Evolutionary conservation across 2,113 vertebrate species (phyloP).

Genomic region (Limanda limanda): DNA sequence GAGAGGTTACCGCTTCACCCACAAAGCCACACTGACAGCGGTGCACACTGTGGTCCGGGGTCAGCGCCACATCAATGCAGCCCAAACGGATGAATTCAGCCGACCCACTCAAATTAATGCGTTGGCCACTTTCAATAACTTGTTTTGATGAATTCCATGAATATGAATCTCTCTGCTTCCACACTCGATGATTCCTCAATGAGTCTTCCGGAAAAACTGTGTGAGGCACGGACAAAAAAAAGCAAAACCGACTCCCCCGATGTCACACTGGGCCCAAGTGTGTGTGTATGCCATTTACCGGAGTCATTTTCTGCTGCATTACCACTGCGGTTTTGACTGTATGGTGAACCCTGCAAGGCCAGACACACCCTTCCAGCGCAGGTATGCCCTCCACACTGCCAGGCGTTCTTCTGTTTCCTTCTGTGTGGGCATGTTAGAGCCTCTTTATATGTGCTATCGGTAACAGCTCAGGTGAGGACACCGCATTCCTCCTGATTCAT

Average conservation of each 20-base stretch:
- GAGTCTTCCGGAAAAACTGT: conserved; percentile 51
- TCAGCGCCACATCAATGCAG: conserved; percentile 68
- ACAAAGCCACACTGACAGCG: conserved; percentile 71
- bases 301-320: conserved; percentile 61
- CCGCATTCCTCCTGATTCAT: conserved; percentile 70
- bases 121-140: conserved; percentile 56
- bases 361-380: conserved; percentile 58
- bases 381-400: conserved; percentile 50
- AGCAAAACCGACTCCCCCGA: neutral
- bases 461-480: conserved; percentile 66
- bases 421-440: conserved; percentile 58
- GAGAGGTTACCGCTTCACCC: conserved; percentile 70
- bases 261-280: conserved; percentile 33
- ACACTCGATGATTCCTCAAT: conserved; percentile 58
- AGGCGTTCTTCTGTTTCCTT: conserved; percentile 23
- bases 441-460: conserved; percentile 50
- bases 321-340: conserved; percentile 50
- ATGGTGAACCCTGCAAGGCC: conserved; percentile 49
- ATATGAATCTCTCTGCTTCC: conserved; percentile 50
- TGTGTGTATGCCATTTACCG: conserved; percentile 34
- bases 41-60: conserved; percentile 51
- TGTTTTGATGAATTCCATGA: conserved; percentile 67
- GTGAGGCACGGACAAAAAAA: conserved; percentile 2
- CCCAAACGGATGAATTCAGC: conserved; percentile 48
- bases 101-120: conserved; percentile 48